A percentile compares a stretch with the other conserved stretches of the same genome.
These are phyloP conservation scores for Tangara arthus DNA, from an alignment of 2,797 vertebrate species.

Conservation along the genomic window DNA sequence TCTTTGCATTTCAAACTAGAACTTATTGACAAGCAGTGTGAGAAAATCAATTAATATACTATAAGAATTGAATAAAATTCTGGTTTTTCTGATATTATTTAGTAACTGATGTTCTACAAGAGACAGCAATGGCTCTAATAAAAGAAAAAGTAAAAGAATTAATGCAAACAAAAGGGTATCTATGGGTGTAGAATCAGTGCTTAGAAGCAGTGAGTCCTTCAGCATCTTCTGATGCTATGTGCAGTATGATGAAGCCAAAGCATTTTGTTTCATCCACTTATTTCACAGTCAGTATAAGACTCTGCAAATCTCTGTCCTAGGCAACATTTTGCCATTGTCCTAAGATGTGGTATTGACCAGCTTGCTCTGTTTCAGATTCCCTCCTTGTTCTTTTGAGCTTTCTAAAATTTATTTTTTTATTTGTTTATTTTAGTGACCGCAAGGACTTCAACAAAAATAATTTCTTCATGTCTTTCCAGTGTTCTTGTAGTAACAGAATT, in stretches of 20 bases:
- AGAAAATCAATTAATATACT: neutral
- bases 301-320: neutral
- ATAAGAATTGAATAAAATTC: neutral
- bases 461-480: neutral
- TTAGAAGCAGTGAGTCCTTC: neutral
- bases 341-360: neutral
- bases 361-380: neutral
- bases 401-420: neutral
- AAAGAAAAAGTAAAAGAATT: neutral
- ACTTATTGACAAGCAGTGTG: neutral
- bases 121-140: neutral
- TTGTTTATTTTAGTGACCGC: neutral
- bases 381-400: neutral
- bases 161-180: neutral
- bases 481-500: neutral
- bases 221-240: rapidly evolving
- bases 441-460: neutral
- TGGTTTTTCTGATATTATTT: neutral
- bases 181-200: neutral
- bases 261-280: neutral
- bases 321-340: neutral
- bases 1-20: neutral
- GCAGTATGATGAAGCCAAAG: neutral
- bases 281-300: neutral
- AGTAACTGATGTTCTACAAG: neutral